A percentile compares a stretch with the other conserved stretches of the same genome.
Evolutionary conservation across 2,113 vertebrate genomes (phyloP).

Genomic region (Zosterops pallidus): DNA sequence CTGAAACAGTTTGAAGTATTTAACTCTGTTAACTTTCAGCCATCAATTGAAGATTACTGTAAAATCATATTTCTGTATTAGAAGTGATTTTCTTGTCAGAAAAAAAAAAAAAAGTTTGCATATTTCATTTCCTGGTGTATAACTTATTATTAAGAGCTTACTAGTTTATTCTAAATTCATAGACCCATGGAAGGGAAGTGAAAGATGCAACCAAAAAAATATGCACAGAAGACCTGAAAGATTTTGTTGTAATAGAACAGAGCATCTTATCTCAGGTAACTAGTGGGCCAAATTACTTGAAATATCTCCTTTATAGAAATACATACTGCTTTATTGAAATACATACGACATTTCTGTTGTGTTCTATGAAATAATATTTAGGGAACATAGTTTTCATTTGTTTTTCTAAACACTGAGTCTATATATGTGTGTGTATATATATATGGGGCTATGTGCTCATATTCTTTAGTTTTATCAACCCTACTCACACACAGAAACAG

Average conservation of each 20-base stretch:
- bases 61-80: not conserved
- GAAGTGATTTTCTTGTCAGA: not conserved
- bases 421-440: not conserved
- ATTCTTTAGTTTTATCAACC: not conserved
- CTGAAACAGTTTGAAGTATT: not conserved
- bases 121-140: not conserved
- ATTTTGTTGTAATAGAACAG: not conserved
- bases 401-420: not conserved
- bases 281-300: not conserved
- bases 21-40: not conserved
- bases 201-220: not conserved
- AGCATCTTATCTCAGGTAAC: not conserved
- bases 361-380: not conserved
- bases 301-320: not conserved
- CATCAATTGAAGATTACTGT: not conserved
- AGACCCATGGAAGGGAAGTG: not conserved
- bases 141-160: not conserved
- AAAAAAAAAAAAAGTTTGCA: not conserved
- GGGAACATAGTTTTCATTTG: fast-evolving
- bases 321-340: not conserved
- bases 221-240: not conserved
- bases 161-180: not conserved
- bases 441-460: not conserved
- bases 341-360: not conserved
- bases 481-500: not conserved